Conservation (phyloP, 2,888 invertebrate species). For the Melanophora roralis region DNA sequence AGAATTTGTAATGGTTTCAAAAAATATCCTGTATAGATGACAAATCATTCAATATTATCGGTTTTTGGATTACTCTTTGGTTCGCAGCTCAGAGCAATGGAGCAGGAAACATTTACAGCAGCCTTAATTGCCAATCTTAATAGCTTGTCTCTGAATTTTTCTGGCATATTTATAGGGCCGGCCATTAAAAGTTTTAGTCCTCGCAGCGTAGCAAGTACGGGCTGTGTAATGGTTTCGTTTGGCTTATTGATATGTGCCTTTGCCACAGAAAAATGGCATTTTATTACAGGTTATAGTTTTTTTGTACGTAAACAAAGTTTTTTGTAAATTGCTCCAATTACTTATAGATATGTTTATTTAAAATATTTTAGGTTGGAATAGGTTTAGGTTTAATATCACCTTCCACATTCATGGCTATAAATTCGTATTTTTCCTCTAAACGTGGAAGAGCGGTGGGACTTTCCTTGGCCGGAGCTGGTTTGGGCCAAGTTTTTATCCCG, state of each 20-base stretch:
- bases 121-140: slow-evolving; percentile 84
- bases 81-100: slow-evolving; percentile 81
- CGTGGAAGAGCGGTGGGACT: slow-evolving; percentile 86
- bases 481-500: slow-evolving; percentile 86
- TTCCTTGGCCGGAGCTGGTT: slow-evolving; percentile 85
- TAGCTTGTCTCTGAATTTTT: slow-evolving; percentile 76
- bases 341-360: neutral
- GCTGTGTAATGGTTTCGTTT: slow-evolving; percentile 78
- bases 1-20: too few species aligned
- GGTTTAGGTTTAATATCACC: slow-evolving; percentile 85
- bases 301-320: slow-evolving; percentile 71
- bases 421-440: slow-evolving; percentile 83
- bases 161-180: slow-evolving; percentile 84
- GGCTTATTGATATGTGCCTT: slow-evolving; percentile 79
- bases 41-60: slow-evolving; percentile 84
- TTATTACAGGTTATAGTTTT: slow-evolving; percentile 80
- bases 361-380: slow-evolving; percentile 78
- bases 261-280: slow-evolving; percentile 78
- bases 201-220: slow-evolving; percentile 79
- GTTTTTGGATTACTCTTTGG: slow-evolving; percentile 84
- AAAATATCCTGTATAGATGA: slow-evolving; percentile 78
- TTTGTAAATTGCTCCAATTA: neutral
- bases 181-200: slow-evolving; percentile 80
- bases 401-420: slow-evolving; percentile 84
- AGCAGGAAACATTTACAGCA: slow-evolving; percentile 82